These are phyloP conservation scores for Brenthis ino DNA, from an alignment of 2,888 invertebrate species.

Conservation along the genomic window DNA sequence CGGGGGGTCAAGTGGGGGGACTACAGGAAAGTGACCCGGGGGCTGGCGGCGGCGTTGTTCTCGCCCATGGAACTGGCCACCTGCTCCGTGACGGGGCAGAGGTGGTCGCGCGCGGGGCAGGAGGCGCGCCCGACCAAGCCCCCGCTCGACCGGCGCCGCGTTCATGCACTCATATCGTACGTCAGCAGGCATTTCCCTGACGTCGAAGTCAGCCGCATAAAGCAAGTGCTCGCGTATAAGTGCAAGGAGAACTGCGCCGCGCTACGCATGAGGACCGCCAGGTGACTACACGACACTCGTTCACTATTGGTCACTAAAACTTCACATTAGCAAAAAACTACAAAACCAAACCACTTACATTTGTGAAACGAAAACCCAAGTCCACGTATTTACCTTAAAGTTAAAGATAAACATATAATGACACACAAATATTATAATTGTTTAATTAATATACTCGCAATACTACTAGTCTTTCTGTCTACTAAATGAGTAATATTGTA, in stretches of 20 bases:
- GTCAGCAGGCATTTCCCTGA: conserved; percentile 88
- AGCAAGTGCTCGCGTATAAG: conserved; percentile 89
- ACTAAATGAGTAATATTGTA: neutral
- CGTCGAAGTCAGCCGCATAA: conserved; percentile 88
- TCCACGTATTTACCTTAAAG: no score
- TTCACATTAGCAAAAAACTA: no score
- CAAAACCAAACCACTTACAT: neutral
- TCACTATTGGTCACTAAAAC: neutral
- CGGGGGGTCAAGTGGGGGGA: conserved; percentile 89
- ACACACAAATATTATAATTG: neutral
- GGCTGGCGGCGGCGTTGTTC: conserved; percentile 88
- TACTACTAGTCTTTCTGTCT: neutral
- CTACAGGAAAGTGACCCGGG: conserved; percentile 87
- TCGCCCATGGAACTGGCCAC: conserved; percentile 88
- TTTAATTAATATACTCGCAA: neutral
- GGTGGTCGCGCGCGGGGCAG: conserved; percentile 88
- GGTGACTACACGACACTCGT: conserved; percentile 56
- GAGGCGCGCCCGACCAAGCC: conserved; percentile 89
- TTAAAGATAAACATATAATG: no score
- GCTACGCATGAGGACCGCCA: conserved; percentile 87
- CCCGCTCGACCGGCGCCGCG: conserved; percentile 86
- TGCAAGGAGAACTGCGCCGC: conserved; percentile 90
- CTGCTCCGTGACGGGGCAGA: conserved; percentile 88
- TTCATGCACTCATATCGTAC: conserved; percentile 89
- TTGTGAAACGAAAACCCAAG: no score